phyloP scores from a whole-genome alignment of 2,113 vertebrate species.

The Callopanchax toddi region DNA sequence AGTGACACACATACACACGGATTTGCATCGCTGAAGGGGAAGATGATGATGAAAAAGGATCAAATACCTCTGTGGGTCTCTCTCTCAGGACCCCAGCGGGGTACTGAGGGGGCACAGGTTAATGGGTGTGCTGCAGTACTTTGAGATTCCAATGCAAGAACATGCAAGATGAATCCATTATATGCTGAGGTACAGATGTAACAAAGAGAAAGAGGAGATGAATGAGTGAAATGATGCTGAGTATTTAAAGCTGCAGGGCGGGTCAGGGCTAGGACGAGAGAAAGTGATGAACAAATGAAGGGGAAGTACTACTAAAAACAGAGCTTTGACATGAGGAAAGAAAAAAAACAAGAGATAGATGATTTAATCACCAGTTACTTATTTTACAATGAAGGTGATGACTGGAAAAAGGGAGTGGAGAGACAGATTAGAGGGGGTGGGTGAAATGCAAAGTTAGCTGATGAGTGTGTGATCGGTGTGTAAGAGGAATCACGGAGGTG shows the following conservation, averaged over 20 bases:
- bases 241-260: constrained; percentile 32
- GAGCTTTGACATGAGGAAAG: constrained; percentile 43
- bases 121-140: constrained; percentile 41
- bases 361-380: constrained; percentile 29
- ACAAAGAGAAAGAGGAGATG: background rate
- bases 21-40: constrained; percentile 14
- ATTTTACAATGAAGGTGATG: constrained; percentile 11
- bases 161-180: constrained; percentile 41
- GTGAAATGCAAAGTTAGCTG: constrained; percentile 34
- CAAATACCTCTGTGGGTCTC: constrained; percentile 35
- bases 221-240: constrained; percentile 35
- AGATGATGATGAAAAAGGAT: constrained; percentile 61
- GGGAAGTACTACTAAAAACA: background rate
- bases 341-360: background rate
- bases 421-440: background rate
- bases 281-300: background rate
- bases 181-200: constrained; percentile 18
- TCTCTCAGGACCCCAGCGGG: constrained; percentile 43
- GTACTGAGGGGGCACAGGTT: constrained; percentile 50
- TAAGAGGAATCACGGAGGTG: constrained; percentile 13
- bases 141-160: constrained; percentile 41
- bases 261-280: constrained; percentile 20
- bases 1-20: constrained; percentile 16
- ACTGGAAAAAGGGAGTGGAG: background rate
- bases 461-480: constrained; percentile 39